These are phyloP conservation scores for Eupithecia centaureata DNA, from an alignment of 2,888 invertebrate genomes.

Conservation along the genomic window DNA sequence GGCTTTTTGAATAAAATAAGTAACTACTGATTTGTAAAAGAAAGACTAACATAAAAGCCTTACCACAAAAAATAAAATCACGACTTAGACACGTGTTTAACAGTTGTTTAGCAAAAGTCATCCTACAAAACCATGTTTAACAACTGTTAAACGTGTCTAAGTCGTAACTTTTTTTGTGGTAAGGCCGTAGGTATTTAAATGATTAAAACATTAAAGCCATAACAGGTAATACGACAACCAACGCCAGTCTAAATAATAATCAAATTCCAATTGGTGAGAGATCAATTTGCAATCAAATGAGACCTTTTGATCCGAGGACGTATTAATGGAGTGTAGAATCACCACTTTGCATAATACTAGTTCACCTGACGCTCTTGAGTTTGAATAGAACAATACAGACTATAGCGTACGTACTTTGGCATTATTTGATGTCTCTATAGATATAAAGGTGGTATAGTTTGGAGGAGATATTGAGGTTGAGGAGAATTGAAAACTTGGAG, in stretches of 20 bases:
- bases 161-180: no score
- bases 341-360: constrained; percentile 46
- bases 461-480: background rate
- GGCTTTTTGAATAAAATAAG: no score
- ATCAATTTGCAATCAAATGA: constrained; percentile 47
- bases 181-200: background rate
- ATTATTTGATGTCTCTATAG: background rate
- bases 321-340: constrained; percentile 35
- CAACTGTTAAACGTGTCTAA: no score
- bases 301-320: constrained; percentile 40
- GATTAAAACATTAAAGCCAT: background rate
- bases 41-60: no score
- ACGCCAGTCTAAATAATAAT: constrained; percentile 19
- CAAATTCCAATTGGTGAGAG: constrained; percentile 27
- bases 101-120: no score
- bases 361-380: constrained; percentile 42
- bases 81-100: no score
- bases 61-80: no score
- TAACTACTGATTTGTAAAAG: no score
- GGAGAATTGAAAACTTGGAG: background rate
- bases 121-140: no score
- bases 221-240: background rate
- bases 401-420: constrained; percentile 11
- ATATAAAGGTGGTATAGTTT: background rate
- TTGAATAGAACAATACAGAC: constrained; percentile 42